Evolutionary conservation across 2,113 vertebrate species (phyloP).

Genomic region (Chaetodon trifascialis): DNA sequence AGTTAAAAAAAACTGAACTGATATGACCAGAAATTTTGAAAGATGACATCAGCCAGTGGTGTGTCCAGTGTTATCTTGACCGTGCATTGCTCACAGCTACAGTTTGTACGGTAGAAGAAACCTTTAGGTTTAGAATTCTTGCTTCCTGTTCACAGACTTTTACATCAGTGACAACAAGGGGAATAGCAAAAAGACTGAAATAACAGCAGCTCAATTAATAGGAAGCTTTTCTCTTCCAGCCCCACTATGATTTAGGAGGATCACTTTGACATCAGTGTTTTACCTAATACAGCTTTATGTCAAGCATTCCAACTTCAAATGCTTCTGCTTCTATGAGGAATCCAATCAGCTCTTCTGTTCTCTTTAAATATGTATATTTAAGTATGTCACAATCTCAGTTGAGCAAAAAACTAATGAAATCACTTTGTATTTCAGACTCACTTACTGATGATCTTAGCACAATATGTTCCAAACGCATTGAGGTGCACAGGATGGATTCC

Average conservation of each 20-base stretch:
- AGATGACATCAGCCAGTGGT: not conserved
- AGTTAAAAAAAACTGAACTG: not conserved
- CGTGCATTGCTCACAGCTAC: not conserved
- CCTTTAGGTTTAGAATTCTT: not conserved
- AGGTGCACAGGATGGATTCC: constrained; percentile 6
- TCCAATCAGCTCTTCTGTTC: not conserved
- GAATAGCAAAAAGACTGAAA: constrained; percentile 18
- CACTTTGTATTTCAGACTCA: constrained; percentile 1
- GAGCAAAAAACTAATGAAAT: not conserved
- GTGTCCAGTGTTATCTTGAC: constrained; percentile 5
- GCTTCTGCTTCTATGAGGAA: not conserved
- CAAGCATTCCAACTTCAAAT: constrained; percentile 18
- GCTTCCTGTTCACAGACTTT: not conserved
- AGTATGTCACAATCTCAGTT: not conserved
- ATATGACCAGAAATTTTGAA: constrained; percentile 19
- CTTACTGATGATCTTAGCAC: constrained; percentile 6
- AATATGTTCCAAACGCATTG: constrained; percentile 5
- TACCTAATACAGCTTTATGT: constrained; percentile 16
- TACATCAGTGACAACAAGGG: constrained; percentile 30
- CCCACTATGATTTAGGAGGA: not conserved
- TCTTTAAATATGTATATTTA: not conserved
- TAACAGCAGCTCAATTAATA: constrained; percentile 19
- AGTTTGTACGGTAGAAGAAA: not conserved
- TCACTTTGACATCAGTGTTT: constrained; percentile 13
- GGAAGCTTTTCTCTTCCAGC: not conserved